Conservation (phyloP, 2,797 vertebrate species). For the Coendou prehensilis region DNA sequence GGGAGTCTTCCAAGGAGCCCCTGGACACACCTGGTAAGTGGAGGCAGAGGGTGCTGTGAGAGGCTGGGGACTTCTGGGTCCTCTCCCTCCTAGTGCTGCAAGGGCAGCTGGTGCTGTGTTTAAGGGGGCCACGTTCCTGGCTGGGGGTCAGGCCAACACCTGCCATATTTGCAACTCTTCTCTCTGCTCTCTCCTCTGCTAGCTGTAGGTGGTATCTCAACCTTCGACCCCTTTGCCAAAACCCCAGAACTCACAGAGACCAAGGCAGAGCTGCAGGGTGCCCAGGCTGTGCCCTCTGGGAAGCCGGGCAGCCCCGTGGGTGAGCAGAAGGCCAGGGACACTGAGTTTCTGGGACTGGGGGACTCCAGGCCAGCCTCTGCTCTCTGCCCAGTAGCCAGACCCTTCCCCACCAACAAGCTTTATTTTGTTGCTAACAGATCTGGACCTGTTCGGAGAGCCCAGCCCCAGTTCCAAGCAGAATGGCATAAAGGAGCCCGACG, state of each 20-base stretch:
- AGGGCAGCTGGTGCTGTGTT: neutral
- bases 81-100: neutral
- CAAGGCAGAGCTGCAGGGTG: slow-evolving; percentile 79
- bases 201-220: slow-evolving; percentile 79
- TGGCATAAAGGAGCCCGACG: slow-evolving; percentile 90
- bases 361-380: neutral
- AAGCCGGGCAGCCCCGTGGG: slow-evolving; percentile 87
- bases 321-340: slow-evolving; percentile 81
- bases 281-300: slow-evolving; percentile 73
- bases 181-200: neutral
- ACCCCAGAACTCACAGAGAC: slow-evolving; percentile 79
- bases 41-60: neutral
- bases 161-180: neutral
- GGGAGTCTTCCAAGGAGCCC: slow-evolving; percentile 84
- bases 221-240: slow-evolving; percentile 88
- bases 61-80: neutral
- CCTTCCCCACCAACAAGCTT: neutral
- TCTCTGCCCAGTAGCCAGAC: neutral
- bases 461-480: slow-evolving; percentile 90
- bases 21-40: slow-evolving; percentile 86
- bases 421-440: slow-evolving; percentile 80
- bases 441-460: slow-evolving; percentile 91
- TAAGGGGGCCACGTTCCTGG: neutral
- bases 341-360: neutral
- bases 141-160: neutral